Percentiles rank a stretch among this genome's conserved stretches.
phyloP scores from a whole-genome alignment of 2,113 vertebrate genomes.

The Seriola aureovittata region DNA sequence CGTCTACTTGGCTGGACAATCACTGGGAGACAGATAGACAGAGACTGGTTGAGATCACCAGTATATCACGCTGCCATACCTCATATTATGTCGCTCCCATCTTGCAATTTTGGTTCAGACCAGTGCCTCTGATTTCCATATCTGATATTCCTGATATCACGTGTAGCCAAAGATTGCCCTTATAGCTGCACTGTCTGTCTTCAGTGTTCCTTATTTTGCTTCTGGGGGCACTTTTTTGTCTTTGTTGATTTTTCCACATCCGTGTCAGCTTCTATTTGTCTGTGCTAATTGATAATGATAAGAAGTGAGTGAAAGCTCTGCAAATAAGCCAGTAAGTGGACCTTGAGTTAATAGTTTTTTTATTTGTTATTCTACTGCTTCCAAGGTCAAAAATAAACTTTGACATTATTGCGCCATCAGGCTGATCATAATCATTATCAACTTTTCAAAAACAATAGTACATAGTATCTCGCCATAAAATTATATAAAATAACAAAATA shows the following conservation, averaged over 20 bases:
- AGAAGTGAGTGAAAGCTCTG: not conserved
- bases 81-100: not conserved
- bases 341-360: not conserved
- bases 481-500: not conserved
- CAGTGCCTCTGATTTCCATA: not conserved
- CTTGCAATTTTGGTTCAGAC: not conserved
- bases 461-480: not conserved
- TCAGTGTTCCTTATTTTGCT: not conserved
- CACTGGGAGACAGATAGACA: slow-evolving; percentile 30
- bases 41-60: not conserved
- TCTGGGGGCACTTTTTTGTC: not conserved
- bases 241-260: not conserved
- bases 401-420: not conserved
- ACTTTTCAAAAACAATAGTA: not conserved
- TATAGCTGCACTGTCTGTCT: not conserved
- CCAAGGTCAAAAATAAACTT: not conserved
- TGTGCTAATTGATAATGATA: not conserved
- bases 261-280: not conserved
- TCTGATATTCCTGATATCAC: slow-evolving; percentile 1
- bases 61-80: not conserved
- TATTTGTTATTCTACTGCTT: not conserved
- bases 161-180: not conserved
- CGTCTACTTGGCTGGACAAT: slow-evolving; percentile 54
- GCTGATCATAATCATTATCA: not conserved
- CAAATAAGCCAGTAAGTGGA: not conserved